Conservation (phyloP, 2,797 vertebrate genomes). For the Arremon brunneinucha region DNA sequence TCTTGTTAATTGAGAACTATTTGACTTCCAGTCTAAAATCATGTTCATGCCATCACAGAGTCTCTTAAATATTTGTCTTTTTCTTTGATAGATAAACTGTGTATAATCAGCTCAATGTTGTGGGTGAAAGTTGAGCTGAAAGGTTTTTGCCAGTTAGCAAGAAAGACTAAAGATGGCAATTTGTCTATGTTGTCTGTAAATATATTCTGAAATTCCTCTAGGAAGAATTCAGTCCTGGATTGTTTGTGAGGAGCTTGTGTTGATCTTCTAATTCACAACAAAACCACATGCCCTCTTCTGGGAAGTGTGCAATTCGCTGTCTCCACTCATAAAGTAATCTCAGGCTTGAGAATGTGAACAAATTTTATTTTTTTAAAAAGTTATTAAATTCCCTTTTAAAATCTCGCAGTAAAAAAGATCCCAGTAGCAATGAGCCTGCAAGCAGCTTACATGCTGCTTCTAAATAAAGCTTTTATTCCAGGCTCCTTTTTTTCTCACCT, state of each 20-base stretch:
- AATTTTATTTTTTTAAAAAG: background rate
- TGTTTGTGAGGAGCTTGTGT: background rate
- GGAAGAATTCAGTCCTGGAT: background rate
- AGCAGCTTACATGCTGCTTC: background rate
- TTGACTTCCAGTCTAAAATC: background rate
- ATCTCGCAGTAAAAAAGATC: background rate
- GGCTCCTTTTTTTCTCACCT: background rate
- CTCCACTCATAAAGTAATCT: background rate
- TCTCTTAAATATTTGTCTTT: background rate
- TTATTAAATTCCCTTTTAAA: background rate
- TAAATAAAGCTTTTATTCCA: slow-evolving; percentile 1
- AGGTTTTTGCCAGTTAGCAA: background rate
- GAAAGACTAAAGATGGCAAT: background rate
- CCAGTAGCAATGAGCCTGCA: background rate
- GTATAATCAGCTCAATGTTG: background rate
- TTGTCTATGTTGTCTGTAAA: background rate
- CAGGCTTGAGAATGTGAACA: background rate
- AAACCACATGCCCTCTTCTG: background rate
- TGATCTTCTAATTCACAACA: background rate
- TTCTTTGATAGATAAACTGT: background rate
- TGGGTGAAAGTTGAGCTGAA: background rate
- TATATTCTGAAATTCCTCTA: background rate
- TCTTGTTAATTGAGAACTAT: background rate
- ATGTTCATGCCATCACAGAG: background rate
- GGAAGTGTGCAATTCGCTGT: background rate